Conservation (phyloP, 2,113 vertebrate species). For the Kobus ellipsiprymnus region DNA sequence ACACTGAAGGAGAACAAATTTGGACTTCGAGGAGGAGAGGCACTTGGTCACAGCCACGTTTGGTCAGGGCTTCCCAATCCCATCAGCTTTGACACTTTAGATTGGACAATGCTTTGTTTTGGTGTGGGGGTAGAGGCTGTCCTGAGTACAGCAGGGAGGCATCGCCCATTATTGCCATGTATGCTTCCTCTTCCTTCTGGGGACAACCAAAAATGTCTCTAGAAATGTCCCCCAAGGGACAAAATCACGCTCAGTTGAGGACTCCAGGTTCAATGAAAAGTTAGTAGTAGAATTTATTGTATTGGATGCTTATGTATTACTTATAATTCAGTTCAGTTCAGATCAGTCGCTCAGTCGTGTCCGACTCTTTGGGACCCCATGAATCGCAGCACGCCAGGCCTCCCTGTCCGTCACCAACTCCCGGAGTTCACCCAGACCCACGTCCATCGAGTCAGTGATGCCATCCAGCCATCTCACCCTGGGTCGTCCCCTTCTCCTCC, state of each 20-base stretch:
- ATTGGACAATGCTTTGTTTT: background rate
- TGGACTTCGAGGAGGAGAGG: background rate
- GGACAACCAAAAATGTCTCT: background rate
- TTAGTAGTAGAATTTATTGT: background rate
- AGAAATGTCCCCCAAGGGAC: too few species aligned
- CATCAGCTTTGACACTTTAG: background rate
- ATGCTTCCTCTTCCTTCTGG: background rate
- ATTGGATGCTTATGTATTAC: background rate
- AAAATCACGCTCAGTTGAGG: background rate
- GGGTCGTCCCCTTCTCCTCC: too few species aligned
- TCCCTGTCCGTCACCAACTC: too few species aligned
- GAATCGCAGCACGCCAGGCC: too few species aligned
- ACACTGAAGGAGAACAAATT: background rate
- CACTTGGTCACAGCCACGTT: background rate
- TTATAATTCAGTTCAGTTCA: too few species aligned
- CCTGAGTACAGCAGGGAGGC: background rate
- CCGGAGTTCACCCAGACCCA: too few species aligned
- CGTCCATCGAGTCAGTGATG: too few species aligned
- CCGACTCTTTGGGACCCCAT: too few species aligned
- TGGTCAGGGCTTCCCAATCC: background rate
- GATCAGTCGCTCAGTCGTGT: too few species aligned
- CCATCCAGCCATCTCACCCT: too few species aligned
- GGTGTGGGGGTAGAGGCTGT: background rate
- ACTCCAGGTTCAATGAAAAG: background rate
- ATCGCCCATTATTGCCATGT: too few species aligned